phyloP scores from a whole-genome alignment of 2,797 vertebrate species.

The Avahi laniger region DNA sequence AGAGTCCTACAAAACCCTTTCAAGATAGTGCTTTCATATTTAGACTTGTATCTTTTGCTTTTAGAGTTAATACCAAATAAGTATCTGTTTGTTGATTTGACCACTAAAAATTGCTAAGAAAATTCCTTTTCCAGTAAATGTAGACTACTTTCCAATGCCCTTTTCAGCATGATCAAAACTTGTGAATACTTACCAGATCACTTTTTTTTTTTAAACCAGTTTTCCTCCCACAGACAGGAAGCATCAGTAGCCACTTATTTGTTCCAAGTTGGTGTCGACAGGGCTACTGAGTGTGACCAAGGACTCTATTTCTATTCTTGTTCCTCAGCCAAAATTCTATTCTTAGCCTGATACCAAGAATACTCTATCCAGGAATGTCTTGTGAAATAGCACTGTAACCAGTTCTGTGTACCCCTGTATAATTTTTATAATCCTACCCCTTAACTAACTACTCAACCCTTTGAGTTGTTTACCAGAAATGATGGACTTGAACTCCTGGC shows the following conservation, averaged over 20 bases:
- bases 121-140: neutral
- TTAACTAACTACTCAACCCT: neutral
- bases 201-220: neutral
- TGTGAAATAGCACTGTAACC: neutral
- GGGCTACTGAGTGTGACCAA: neutral
- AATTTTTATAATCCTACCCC: neutral
- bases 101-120: neutral
- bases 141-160: neutral
- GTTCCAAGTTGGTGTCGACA: neutral
- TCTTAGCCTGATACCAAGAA: constrained; percentile 64
- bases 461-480: neutral
- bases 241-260: neutral
- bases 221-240: neutral
- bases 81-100: neutral
- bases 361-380: constrained; percentile 64
- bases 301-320: constrained; percentile 34
- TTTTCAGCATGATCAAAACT: neutral
- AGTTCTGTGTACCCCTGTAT: neutral
- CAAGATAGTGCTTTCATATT: neutral
- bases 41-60: neutral
- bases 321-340: constrained; percentile 46
- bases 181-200: neutral
- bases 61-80: neutral
- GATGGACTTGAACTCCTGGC: neutral
- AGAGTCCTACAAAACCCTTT: constrained; percentile 14